These are phyloP conservation scores for Melipona beecheii DNA, from an alignment of 2,888 invertebrate species.

Conservation along the genomic window DNA sequence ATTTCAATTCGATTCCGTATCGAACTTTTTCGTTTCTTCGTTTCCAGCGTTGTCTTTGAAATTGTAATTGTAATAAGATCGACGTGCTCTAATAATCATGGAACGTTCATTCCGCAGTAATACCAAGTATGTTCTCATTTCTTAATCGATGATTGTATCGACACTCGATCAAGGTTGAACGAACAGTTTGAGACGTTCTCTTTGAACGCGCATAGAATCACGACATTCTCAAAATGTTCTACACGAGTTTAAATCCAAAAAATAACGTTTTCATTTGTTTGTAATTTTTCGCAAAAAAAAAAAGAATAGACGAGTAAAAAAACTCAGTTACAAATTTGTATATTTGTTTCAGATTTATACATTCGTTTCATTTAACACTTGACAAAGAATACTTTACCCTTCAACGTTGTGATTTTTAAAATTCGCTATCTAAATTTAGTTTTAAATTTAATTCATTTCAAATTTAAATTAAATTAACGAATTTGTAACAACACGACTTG, in stretches of 20 bases:
- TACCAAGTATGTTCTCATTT: background rate
- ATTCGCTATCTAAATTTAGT: background rate
- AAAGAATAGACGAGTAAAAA: background rate
- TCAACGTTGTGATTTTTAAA: background rate
- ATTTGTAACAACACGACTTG: background rate
- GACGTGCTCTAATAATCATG: conserved; percentile 55
- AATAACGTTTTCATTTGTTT: background rate
- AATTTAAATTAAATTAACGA: background rate
- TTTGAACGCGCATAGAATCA: background rate
- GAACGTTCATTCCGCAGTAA: conserved; percentile 45
- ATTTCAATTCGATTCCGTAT: conserved; percentile 3
- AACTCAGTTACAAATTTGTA: background rate
- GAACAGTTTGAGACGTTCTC: conserved; percentile 4
- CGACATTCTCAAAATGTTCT: background rate
- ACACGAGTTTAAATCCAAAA: background rate
- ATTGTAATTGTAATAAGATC: conserved; percentile 36
- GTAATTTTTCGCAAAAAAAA: background rate
- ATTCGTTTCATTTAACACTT: background rate
- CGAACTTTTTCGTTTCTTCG: conserved; percentile 4
- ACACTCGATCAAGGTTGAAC: conserved; percentile 1
- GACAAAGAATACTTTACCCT: background rate
- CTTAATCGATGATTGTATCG: conserved; percentile 5
- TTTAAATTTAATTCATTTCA: background rate
- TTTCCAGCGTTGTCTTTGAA: conserved; percentile 31
- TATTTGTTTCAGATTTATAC: background rate